phyloP scores from a whole-genome alignment of 2,113 vertebrate species.

The Silurus meridionalis region DNA sequence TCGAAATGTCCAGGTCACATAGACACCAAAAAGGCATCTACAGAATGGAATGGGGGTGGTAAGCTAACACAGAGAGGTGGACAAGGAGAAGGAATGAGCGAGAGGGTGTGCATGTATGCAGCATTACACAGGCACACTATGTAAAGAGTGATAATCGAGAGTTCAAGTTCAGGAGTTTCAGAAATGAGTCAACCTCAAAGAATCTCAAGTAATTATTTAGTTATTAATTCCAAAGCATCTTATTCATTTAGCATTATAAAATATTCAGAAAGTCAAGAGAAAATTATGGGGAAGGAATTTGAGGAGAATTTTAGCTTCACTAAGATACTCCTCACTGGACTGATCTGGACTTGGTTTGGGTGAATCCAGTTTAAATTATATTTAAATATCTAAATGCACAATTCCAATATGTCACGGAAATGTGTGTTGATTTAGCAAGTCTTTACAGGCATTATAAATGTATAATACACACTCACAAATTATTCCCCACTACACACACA shows the following conservation, averaged over 20 bases:
- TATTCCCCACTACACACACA: background rate
- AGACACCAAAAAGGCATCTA: conserved; percentile 50
- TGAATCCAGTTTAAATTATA: background rate
- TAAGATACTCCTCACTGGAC: background rate
- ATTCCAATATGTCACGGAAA: conserved; percentile 13
- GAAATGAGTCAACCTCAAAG: background rate
- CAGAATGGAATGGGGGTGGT: conserved; percentile 17
- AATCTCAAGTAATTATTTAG: background rate
- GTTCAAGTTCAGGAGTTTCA: background rate
- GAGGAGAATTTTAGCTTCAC: background rate
- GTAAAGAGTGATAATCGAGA: background rate
- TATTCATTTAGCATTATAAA: background rate
- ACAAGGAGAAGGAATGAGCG: background rate
- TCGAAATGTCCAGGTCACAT: conserved; percentile 66
- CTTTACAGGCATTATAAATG: background rate
- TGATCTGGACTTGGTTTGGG: too few relatives aligned
- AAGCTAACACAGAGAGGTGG: background rate
- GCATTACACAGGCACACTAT: background rate
- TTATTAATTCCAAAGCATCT: background rate
- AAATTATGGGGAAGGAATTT: background rate
- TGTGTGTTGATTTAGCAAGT: conserved; percentile 16
- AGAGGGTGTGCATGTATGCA: background rate
- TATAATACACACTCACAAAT: conserved; percentile 1
- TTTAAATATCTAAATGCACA: background rate
- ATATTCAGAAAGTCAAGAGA: background rate